Evolutionary conservation across 2,888 invertebrate species (phyloP), one percentile per base, ranked within the genome.

Genomic region (Onchidella celtica): DNA sequence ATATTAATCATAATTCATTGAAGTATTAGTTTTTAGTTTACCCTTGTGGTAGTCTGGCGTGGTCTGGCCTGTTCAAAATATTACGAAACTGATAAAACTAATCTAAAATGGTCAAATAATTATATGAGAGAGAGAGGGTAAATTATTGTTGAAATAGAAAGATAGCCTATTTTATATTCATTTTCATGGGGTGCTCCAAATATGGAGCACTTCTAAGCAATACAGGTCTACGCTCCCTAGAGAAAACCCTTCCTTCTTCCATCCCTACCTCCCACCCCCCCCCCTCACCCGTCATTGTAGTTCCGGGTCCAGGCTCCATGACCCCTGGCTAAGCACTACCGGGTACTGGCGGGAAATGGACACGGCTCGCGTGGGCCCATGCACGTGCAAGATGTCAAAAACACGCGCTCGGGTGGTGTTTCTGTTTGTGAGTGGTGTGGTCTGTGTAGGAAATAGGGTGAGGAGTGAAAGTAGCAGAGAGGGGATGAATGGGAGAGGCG

Each of bases 351-450:
- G 47, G 47, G 6, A 17, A 47, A 17, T 17, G 47, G 47, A 27
- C 21, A 11, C 29, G 32, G 63, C 1, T 38, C 63, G 27, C 11
- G 14, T 36, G 11, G 55, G 34, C 6, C 55, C 4, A n/a, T 27
- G 69, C 66, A 66, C 66, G 76, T 76, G 72, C 59, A 55, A 59
- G 59, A 72, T 72, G 72, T 72, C 72, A 72, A 59, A 72, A 72
- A 72, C 72, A 72, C 72, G 4, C 34, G 34, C 32, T 66, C 17
- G 17, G 21, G n/a, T 4, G 34, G 34, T 21, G 40, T 2, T 34
- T 72, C 72, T 72, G 72, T 36, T 59, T 14, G 72, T 72, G 72
- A 72, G 29, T 59, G 72, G 40, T 61, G 63, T 34, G 38, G 27
- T 21, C 11, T n/a, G 3, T 40, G 29, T 2, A 55, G 65, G 27